Evolutionary conservation across 2,888 invertebrate species (phyloP), one percentile per base, ranked within the genome.

Genomic region (Diogma glabrata): DNA sequence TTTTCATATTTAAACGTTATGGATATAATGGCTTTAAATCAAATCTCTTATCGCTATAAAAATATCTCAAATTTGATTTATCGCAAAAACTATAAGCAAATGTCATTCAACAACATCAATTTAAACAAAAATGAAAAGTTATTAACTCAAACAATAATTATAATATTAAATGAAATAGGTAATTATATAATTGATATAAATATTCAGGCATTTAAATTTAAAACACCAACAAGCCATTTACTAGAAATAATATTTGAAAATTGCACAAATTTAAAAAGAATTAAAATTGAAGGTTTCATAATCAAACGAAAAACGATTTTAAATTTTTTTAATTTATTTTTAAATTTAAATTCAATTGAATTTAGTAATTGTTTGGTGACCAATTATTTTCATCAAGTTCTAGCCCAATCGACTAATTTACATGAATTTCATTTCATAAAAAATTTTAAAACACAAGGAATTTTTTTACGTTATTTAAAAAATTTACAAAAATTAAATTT

Each of bases 361-460:
- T 33, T 48, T 19, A 20, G 19, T 4, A 48, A 48, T 8, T 48
- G 48, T 10, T 30, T 19, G 20, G 10, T 48, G 33, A 33, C 48
- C 17, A 24, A 48, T 8, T n/a, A 48, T 17, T 20, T 33, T 7
- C 19, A 33, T 14, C 19, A 33, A 48, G 3, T 30, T 14, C 4
- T 14, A 9, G 20, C 22, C 3, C 4, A 4, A 14, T 3, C 36
- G 14, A 14, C 8, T 14, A 16, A 8, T 8, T 20, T 40, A 20
- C 10, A 40, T 12, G n/a, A 17, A 20, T 36, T 49, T 10, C 17
- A 49, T 38, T 36, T 49, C 12, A 12, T 26, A 5, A 17, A 38
- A 49, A 49, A 23, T 24, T 49, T 17, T n/a, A 36, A 49, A 38
- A 19, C 28, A 5, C 36, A 23, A 24, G 49, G 49, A 6, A 36